Evolutionary conservation across 2,888 invertebrate species (phyloP).

Genomic region (Slavum lentiscoides): DNA sequence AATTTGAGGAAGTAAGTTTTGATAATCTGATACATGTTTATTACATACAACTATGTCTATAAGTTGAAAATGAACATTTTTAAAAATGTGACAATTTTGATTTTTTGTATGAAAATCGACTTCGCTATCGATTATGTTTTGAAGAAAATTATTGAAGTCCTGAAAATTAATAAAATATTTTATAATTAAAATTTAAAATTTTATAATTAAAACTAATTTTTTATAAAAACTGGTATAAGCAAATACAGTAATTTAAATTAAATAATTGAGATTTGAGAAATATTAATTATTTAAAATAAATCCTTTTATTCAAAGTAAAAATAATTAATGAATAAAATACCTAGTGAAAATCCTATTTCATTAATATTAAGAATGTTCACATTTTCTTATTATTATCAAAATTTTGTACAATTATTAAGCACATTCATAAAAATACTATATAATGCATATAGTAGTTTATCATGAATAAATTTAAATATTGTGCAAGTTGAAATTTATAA

Average conservation of each 20-base stretch:
- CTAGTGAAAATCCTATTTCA: too few species aligned
- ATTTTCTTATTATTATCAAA: too few species aligned
- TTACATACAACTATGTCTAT: slow-evolving; percentile 16
- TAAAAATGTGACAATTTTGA: slow-evolving; percentile 9
- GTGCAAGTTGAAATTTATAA: too few species aligned
- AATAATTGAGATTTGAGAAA: too few species aligned
- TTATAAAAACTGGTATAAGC: neutral
- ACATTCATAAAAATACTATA: too few species aligned
- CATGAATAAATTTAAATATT: too few species aligned
- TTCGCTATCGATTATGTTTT: neutral
- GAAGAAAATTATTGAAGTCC: slow-evolving; percentile 38
- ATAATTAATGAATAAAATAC: too few species aligned
- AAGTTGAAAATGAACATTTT: slow-evolving; percentile 28
- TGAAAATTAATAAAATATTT: slow-evolving; percentile 24
- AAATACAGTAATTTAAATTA: neutral
- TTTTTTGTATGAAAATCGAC: neutral
- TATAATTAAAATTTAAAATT: neutral
- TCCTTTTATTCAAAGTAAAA: too few species aligned
- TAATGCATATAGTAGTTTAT: too few species aligned
- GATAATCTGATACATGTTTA: slow-evolving; percentile 27
- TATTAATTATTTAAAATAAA: too few species aligned
- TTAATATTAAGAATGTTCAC: too few species aligned
- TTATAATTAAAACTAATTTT: neutral
- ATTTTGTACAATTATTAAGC: too few species aligned
- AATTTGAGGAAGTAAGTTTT: slow-evolving; percentile 34